Evolutionary conservation across 2,888 invertebrate genomes (phyloP).

Genomic region (Drosophila kokeensis): DNA sequence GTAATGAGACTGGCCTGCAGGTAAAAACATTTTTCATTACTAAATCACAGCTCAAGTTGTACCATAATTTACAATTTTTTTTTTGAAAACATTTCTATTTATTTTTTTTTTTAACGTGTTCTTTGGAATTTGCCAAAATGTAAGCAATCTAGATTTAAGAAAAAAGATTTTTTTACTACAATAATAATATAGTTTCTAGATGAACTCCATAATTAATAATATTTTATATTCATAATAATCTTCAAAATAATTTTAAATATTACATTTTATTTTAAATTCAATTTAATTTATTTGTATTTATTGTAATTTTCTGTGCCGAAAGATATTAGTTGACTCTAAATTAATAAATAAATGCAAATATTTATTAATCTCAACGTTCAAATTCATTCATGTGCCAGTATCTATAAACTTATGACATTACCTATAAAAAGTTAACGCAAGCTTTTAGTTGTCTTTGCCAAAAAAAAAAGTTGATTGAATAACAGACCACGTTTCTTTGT

Average conservation of each 20-base stretch:
- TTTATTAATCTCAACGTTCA: background rate
- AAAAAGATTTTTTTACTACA: background rate
- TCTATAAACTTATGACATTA: background rate
- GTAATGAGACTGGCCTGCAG: conserved; percentile 79
- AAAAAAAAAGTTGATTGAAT: background rate
- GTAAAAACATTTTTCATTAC: background rate
- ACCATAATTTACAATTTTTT: background rate
- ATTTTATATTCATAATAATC: background rate
- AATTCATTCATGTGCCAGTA: background rate
- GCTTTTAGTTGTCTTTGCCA: background rate
- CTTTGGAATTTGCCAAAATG: too few relatives aligned
- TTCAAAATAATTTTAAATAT: background rate
- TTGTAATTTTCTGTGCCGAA: background rate
- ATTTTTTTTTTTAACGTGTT: too few relatives aligned
- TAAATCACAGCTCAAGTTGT: background rate
- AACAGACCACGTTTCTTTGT: conserved; percentile 4
- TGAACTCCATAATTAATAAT: background rate
- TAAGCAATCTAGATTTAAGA: background rate
- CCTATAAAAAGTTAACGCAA: background rate
- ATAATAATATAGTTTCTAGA: background rate
- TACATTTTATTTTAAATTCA: background rate
- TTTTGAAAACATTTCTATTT: too few relatives aligned
- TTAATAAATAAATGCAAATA: background rate
- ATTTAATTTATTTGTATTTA: background rate
- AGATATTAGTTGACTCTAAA: background rate